These are phyloP conservation scores for Euplexia lucipara DNA, from an alignment of 2,888 invertebrate genomes.

Conservation along the genomic window DNA sequence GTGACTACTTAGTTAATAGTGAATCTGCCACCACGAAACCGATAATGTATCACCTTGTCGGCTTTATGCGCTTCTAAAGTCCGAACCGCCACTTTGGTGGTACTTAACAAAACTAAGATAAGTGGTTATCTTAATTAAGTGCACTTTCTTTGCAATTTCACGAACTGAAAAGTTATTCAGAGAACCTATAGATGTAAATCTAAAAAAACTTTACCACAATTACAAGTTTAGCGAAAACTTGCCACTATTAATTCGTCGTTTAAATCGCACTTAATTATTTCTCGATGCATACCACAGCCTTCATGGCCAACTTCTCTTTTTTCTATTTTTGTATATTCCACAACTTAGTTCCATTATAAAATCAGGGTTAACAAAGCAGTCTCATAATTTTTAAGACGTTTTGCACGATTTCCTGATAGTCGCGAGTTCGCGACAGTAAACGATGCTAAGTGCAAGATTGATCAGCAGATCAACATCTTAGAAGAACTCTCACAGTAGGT, in stretches of 20 bases:
- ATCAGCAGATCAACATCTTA: slow-evolving; percentile 49
- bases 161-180: background rate
- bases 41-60: too few relatives aligned
- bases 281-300: slow-evolving; percentile 14
- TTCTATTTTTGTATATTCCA: too few relatives aligned
- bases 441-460: slow-evolving; percentile 41
- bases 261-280: slow-evolving; percentile 35
- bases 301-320: slow-evolving; percentile 9
- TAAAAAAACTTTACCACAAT: background rate
- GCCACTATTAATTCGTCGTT: slow-evolving; percentile 19
- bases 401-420: slow-evolving; percentile 11
- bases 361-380: slow-evolving; percentile 15
- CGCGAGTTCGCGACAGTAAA: slow-evolving; percentile 26
- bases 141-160: background rate
- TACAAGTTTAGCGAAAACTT: slow-evolving; percentile 24
- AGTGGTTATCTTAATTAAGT: background rate
- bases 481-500: slow-evolving; percentile 32
- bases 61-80: too few relatives aligned
- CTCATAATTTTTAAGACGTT: slow-evolving; percentile 34
- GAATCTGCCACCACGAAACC: too few relatives aligned
- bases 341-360: slow-evolving; percentile 9
- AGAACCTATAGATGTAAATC: background rate
- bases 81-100: background rate
- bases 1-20: too few relatives aligned
- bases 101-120: background rate